These are phyloP conservation scores for Hippasteria phrygiana DNA, from an alignment of 53 echinoderm and acorn worm species.

Conservation along the genomic window DNA sequence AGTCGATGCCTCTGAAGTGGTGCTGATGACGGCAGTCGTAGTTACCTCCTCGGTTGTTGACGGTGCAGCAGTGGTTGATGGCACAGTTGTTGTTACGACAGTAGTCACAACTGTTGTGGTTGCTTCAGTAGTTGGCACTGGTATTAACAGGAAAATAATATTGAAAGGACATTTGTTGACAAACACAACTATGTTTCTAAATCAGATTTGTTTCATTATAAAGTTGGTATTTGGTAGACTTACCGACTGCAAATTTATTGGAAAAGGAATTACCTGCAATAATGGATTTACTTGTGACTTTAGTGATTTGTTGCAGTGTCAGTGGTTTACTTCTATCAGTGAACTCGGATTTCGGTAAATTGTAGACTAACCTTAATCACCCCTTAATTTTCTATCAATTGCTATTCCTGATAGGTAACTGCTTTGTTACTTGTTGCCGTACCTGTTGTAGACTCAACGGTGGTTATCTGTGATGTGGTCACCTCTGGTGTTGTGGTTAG, in stretches of 20 bases:
- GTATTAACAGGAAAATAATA: too few relatives aligned
- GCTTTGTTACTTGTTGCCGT: neutral
- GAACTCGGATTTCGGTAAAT: neutral
- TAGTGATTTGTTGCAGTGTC: too few relatives aligned
- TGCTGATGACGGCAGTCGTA: neutral
- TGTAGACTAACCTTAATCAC: neutral
- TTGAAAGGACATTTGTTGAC: too few relatives aligned
- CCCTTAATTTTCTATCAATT: neutral
- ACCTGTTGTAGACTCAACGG: slow-evolving; percentile 1
- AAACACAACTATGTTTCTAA: too few relatives aligned
- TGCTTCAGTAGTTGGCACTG: neutral
- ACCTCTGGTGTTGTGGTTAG: slow-evolving; percentile 11
- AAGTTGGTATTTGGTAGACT: too few relatives aligned
- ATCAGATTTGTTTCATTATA: too few relatives aligned
- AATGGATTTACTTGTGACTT: too few relatives aligned
- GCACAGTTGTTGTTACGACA: too few relatives aligned
- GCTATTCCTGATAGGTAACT: neutral
- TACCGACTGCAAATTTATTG: too few relatives aligned
- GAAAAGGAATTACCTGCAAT: too few relatives aligned
- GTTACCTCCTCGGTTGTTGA: slow-evolving; percentile 3
- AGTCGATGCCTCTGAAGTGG: slow-evolving; percentile 24
- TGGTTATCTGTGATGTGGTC: slow-evolving; percentile 30
- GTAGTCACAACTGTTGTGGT: neutral
- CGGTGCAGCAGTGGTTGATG: neutral
- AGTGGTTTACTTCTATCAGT: too few relatives aligned